A percentile compares a stretch with the other conserved stretches of the same genome.
Evolutionary conservation across 2,888 invertebrate genomes (phyloP).

Genomic region (Dolichomitus sp.): DNA sequence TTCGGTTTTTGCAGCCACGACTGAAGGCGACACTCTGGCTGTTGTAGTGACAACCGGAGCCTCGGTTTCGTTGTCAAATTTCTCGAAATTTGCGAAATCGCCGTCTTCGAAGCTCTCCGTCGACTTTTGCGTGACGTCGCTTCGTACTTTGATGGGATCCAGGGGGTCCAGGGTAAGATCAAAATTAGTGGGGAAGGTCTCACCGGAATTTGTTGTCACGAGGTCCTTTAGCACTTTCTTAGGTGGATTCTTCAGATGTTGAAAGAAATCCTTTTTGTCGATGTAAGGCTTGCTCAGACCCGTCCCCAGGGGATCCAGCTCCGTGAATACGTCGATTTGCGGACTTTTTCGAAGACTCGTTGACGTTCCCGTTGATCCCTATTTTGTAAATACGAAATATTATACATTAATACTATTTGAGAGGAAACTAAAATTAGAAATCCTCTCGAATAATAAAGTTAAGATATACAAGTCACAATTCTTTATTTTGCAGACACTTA

Average conservation of each 20-base stretch:
- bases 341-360: slow-evolving; percentile 79
- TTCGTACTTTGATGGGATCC: slow-evolving; percentile 74
- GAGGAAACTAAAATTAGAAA: neutral
- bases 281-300: slow-evolving; percentile 97
- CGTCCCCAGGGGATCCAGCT: slow-evolving; percentile 97
- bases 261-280: slow-evolving; percentile 98
- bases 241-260: slow-evolving; percentile 97
- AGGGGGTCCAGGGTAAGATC: slow-evolving; percentile 76
- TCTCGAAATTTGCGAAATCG: slow-evolving; percentile 84
- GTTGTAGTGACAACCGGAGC: slow-evolving; percentile 13
- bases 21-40: slow-evolving; percentile 28
- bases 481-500: slow-evolving; percentile 66
- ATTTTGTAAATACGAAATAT: slow-evolving; percentile 33
- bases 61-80: slow-evolving; percentile 73
- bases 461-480: too few species aligned
- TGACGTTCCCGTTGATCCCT: slow-evolving; percentile 71
- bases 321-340: slow-evolving; percentile 94
- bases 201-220: slow-evolving; percentile 85
- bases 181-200: slow-evolving; percentile 83
- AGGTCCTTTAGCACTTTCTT: slow-evolving; percentile 97
- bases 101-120: slow-evolving; percentile 89
- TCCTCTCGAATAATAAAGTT: neutral
- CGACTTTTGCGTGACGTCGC: slow-evolving; percentile 86
- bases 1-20: neutral
- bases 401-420: neutral